phyloP scores from a whole-genome alignment of 2,888 invertebrate genomes.

The Cerastis rubricosa region DNA sequence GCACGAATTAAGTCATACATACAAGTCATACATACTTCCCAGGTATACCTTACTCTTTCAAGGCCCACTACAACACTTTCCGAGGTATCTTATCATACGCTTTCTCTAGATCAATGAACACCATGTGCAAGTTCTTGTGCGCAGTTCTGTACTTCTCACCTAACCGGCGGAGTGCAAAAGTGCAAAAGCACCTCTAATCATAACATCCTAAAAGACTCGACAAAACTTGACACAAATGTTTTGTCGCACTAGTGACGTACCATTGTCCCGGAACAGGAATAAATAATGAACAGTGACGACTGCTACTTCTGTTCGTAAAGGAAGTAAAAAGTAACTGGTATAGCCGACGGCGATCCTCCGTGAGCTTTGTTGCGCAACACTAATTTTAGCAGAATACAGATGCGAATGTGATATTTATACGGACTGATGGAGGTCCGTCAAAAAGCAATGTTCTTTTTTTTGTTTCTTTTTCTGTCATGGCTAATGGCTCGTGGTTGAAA shows the following conservation, averaged over 20 bases:
- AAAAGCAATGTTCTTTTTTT: slow-evolving; percentile 28
- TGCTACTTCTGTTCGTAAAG: slow-evolving; percentile 48
- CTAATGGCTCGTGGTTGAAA: slow-evolving; percentile 14
- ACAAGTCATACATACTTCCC: too few relatives aligned
- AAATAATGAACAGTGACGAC: slow-evolving; percentile 64
- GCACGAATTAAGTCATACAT: too few relatives aligned
- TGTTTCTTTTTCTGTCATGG: not conserved
- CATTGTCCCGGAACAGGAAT: slow-evolving; percentile 63
- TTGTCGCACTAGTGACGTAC: slow-evolving; percentile 55
- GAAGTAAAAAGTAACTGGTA: slow-evolving; percentile 56
- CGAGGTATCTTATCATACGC: too few relatives aligned
- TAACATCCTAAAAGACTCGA: slow-evolving; percentile 21
- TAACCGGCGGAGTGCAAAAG: too few relatives aligned
- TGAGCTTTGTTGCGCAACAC: slow-evolving; percentile 45
- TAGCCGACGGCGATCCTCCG: slow-evolving; percentile 55
- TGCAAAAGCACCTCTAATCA: too few relatives aligned
- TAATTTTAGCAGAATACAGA: slow-evolving; percentile 48
- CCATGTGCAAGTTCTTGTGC: too few relatives aligned
- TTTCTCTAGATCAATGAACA: too few relatives aligned
- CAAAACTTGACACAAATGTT: slow-evolving; percentile 64
- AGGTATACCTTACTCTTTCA: too few relatives aligned
- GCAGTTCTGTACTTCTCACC: too few relatives aligned
- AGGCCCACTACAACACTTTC: too few relatives aligned
- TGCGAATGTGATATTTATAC: slow-evolving; percentile 35
- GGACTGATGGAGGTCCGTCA: slow-evolving; percentile 7